Percentiles rank a stretch among this genome's conserved stretches.
phyloP scores from a whole-genome alignment of 1,140 invertebrate species.

The Maniola jurtina region DNA sequence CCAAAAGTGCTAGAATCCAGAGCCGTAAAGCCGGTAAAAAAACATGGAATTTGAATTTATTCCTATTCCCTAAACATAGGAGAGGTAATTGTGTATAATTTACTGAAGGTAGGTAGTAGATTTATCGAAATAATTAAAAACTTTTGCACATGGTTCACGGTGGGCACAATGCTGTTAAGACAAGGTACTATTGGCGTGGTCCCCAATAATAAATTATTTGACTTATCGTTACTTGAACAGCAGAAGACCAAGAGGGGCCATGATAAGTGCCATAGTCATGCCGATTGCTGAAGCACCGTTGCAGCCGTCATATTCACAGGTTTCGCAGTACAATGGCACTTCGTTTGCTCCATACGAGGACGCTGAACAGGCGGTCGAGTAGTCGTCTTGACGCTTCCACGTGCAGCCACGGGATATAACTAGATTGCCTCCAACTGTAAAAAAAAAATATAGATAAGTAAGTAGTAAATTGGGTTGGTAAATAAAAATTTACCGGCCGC shows the following conservation, averaged over 20 bases:
- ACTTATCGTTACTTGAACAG: slow-evolving; percentile 59
- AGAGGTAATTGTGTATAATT: too few relatives aligned
- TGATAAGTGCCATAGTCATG: slow-evolving; percentile 65
- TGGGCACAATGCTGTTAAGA: slow-evolving; percentile 34
- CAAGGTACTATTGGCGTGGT: slow-evolving; percentile 32
- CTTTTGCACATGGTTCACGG: slow-evolving; percentile 32
- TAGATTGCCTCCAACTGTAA: slow-evolving; percentile 75
- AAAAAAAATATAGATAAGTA: slow-evolving; percentile 10
- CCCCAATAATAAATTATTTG: slow-evolving; percentile 32
- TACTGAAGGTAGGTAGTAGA: too few relatives aligned
- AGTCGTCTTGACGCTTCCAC: slow-evolving; percentile 78
- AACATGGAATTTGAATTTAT: too few relatives aligned
- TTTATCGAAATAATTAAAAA: not conserved
- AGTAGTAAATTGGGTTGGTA: not conserved
- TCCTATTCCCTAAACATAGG: too few relatives aligned
- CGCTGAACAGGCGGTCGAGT: slow-evolving; percentile 74
- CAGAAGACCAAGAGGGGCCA: slow-evolving; percentile 64
- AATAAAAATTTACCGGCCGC: too few relatives aligned
- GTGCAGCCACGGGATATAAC: slow-evolving; percentile 79
- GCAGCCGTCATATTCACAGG: slow-evolving; percentile 78
- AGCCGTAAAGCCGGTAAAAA: too few relatives aligned
- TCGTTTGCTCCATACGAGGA: slow-evolving; percentile 70
- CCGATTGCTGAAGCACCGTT: slow-evolving; percentile 72
- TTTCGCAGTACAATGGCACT: slow-evolving; percentile 79
- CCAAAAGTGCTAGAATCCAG: too few relatives aligned